These are phyloP conservation scores for Chymomyza procnemis DNA, from an alignment of 2,888 invertebrate genomes.

Conservation along the genomic window DNA sequence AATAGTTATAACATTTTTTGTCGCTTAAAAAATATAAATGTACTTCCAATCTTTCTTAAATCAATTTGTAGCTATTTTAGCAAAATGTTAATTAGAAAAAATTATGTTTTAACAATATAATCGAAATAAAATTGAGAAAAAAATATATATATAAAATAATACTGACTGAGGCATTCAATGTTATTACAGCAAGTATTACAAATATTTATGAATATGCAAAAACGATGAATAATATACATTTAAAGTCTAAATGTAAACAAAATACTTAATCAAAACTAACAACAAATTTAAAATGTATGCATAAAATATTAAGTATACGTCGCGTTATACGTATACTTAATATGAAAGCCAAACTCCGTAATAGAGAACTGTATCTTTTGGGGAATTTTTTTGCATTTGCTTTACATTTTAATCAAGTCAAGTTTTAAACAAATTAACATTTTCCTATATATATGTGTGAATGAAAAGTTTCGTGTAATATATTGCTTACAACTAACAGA, in stretches of 20 bases:
- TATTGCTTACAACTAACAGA: not conserved
- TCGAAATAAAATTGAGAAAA: slow-evolving; percentile 9
- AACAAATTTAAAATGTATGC: slow-evolving; percentile 20
- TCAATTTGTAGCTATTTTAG: slow-evolving; percentile 17
- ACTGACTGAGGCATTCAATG: slow-evolving; percentile 75
- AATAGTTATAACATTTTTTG: not conserved
- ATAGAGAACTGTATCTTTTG: slow-evolving; percentile 40
- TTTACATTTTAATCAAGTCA: slow-evolving; percentile 37
- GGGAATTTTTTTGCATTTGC: slow-evolving; percentile 21
- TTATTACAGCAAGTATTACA: slow-evolving; percentile 54
- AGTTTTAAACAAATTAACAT: slow-evolving; percentile 7
- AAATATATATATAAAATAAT: slow-evolving; percentile 37
- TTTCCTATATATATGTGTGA: slow-evolving; percentile 10
- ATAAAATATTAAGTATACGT: slow-evolving; percentile 17
- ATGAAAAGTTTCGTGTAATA: slow-evolving; percentile 4
- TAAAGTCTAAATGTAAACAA: slow-evolving; percentile 35
- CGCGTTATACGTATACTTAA: not conserved
- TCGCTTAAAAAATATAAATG: slow-evolving; percentile 17
- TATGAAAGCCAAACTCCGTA: slow-evolving; percentile 23
- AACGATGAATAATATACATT: slow-evolving; percentile 21
- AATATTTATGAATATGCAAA: slow-evolving; percentile 28
- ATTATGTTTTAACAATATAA: not conserved
- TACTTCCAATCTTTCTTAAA: slow-evolving; percentile 3
- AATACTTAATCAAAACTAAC: slow-evolving; percentile 26
- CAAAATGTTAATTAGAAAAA: slow-evolving; percentile 4